These are phyloP conservation scores for Bimastos eiseni DNA, from an alignment of 2,888 invertebrate species.

Conservation along the genomic window DNA sequence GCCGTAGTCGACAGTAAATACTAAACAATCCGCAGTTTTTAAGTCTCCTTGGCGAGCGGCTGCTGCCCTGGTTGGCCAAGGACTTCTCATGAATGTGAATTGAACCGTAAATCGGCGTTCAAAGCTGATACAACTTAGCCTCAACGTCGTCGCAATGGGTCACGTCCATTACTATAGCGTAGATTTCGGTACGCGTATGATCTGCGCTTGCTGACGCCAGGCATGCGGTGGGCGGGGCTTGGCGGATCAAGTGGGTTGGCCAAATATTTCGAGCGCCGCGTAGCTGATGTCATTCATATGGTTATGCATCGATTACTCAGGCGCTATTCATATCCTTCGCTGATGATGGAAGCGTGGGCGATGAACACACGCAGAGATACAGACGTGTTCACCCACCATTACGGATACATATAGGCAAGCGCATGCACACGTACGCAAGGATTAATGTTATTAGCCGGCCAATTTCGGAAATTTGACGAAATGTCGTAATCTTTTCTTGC, in stretches of 20 bases:
- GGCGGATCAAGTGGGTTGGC: constrained; percentile 13
- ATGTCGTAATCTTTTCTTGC: not conserved
- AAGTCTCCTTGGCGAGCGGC: constrained; percentile 13
- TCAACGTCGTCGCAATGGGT: not conserved
- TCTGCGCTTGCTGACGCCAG: not conserved
- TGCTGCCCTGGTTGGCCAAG: not conserved
- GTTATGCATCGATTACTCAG: constrained; percentile 3
- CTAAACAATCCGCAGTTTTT: not conserved
- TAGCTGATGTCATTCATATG: constrained; percentile 19
- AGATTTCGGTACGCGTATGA: not conserved
- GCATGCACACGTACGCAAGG: not conserved
- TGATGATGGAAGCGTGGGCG: not conserved
- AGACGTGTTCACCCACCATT: too few species aligned
- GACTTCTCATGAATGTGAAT: not conserved
- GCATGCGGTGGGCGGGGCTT: constrained; percentile 6
- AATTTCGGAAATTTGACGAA: not conserved
- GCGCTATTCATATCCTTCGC: constrained; percentile 6
- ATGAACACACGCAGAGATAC: not conserved
- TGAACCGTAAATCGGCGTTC: not conserved
- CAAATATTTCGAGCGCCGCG: not conserved
- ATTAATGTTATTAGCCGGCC: not conserved
- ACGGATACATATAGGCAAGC: not conserved
- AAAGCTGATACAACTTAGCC: not conserved
- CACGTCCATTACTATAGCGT: not conserved
- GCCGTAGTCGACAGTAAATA: not conserved